These are phyloP conservation scores for Columbina picui DNA, from an alignment of 2,113 vertebrate species.

Conservation along the genomic window DNA sequence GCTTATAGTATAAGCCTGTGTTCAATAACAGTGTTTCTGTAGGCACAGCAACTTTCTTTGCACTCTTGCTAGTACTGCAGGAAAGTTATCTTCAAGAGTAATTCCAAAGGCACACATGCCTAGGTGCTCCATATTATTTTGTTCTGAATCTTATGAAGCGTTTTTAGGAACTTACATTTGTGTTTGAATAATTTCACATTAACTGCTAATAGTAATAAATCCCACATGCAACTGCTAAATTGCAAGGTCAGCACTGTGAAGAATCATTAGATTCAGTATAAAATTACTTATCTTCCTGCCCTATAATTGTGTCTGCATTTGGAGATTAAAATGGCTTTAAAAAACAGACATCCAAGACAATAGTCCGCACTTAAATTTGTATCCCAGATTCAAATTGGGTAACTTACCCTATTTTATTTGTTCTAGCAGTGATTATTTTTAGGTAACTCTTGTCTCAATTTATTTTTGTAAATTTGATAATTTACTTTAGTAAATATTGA, in stretches of 20 bases:
- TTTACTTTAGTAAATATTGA: not conserved
- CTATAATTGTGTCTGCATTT: not conserved
- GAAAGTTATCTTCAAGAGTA: not conserved
- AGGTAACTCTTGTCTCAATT: not conserved
- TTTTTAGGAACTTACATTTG: not conserved
- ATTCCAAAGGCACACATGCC: not conserved
- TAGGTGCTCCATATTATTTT: not conserved
- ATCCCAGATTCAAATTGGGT: not conserved
- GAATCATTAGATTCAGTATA: not conserved
- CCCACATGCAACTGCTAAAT: not conserved
- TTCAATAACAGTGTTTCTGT: slow-evolving; percentile 11
- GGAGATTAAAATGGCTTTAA: not conserved
- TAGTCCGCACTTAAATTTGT: not conserved
- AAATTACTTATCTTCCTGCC: not conserved
- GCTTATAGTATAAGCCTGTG: not conserved
- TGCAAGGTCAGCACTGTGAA: not conserved
- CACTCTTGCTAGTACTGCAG: not conserved
- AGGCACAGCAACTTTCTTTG: slow-evolving; percentile 8
- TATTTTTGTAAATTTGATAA: not conserved
- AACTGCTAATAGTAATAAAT: not conserved
- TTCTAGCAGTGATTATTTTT: not conserved
- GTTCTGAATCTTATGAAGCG: not conserved
- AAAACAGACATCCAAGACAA: not conserved
- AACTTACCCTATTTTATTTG: not conserved
- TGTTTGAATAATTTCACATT: not conserved